Evolutionary conservation across 2,888 invertebrate species (phyloP).

Genomic region (Marasmarcha lunaedactyla): DNA sequence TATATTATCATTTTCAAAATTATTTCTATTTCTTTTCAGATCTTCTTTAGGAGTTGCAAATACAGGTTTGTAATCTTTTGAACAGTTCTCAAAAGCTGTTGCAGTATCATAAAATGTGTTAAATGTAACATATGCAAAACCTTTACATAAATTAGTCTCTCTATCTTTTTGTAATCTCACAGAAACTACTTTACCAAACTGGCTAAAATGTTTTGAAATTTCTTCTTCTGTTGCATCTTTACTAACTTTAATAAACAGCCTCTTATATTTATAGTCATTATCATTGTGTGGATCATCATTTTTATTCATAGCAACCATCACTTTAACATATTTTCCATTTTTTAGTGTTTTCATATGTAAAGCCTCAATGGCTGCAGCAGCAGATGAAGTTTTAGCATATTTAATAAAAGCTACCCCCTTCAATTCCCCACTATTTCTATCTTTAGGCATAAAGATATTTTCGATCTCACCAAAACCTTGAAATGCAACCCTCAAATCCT

Average conservation of each 20-base stretch:
- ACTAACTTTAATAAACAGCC: conserved; percentile 89
- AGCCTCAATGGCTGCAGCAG: conserved; percentile 88
- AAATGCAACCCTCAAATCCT: conserved; percentile 83
- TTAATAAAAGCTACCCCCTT: conserved; percentile 95
- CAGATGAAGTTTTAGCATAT: conserved; percentile 90
- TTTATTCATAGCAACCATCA: conserved; percentile 82
- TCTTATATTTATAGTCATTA: conserved; percentile 57
- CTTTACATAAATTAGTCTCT: conserved; percentile 83
- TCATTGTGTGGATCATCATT: conserved; percentile 25
- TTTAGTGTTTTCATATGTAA: conserved; percentile 84
- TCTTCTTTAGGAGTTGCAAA: conserved; percentile 88
- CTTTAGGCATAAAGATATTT: conserved; percentile 90
- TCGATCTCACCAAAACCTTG: conserved; percentile 85
- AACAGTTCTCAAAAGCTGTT: conserved; percentile 89
- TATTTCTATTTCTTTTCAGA: conserved; percentile 42
- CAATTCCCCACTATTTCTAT: conserved; percentile 83
- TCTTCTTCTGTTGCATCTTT: conserved; percentile 83
- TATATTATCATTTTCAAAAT: conserved; percentile 22
- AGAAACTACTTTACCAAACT: conserved; percentile 86
- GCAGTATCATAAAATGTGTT: conserved; percentile 85
- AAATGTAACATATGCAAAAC: conserved; percentile 93
- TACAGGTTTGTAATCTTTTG: conserved; percentile 85
- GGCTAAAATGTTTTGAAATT: conserved; percentile 82
- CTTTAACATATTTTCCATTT: conserved; percentile 86
- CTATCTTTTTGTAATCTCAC: conserved; percentile 84